Base-by-base conservation (phyloP, 2,888 invertebrate genomes). In the Apodemia hepburni region DNA sequence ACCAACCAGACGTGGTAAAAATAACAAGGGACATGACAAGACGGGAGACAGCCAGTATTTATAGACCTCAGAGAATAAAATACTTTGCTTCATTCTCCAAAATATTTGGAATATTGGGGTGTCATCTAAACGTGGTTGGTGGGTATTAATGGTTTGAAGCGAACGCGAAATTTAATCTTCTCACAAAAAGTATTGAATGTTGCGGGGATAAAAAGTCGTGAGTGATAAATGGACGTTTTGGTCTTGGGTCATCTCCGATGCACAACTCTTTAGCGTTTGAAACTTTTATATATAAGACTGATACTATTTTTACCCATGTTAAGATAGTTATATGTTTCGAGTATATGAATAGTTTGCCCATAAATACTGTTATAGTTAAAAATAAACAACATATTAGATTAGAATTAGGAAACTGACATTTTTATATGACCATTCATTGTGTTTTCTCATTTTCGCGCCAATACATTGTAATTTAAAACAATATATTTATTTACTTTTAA, bases 161-260 rank as follows among this genome's bases (percentile, higher is more conserved):
- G 79, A 82, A 76, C 79, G 82, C 81, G 85, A 89, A 89, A 90
- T 89, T 90, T 88, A 90, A 90, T 90, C 90, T 90, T 79, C 78
- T 72, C 78, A 78, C 88, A 90, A 89, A 90, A 90, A 90, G 89
- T 86, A 84, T 85, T 85, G 85, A 87, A 89, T 85, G 80, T 86
- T 80, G 72, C 72, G 45, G 78, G 78, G 79, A 85, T 82, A 90
- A 89, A 88, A 89, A 89, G 85, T 72, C 70, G 68, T 67, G 76
- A 73, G 83, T 90, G 90, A 90, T 89, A 87, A 88, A 90, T 89
- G 84, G 77, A 81, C 75, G 74, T 68, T 22, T 12, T 6, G 54
- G 22, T 54, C 58, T 33, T 75, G 67, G 77, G 75, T 77, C 82
- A 81, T 82, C 79, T 79, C 78, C 76, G 72, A 69, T 64, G 62